phyloP scores from a whole-genome alignment of 2,797 vertebrate genomes.

The Echiichthys vipera region DNA sequence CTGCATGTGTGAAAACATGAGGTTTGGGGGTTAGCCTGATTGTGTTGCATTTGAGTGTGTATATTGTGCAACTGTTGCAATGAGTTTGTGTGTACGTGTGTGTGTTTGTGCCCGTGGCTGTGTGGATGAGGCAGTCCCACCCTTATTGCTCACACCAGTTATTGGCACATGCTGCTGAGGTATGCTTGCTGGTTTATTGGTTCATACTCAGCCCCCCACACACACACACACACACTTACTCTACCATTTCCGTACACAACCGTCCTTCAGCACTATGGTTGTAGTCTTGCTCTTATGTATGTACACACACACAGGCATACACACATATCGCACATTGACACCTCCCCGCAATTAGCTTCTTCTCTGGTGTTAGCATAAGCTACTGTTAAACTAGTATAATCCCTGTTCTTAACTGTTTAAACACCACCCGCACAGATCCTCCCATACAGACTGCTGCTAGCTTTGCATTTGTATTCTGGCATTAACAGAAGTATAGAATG shows the following conservation, averaged over 20 bases:
- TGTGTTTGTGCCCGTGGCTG: neutral
- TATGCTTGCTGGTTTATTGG: slow-evolving; percentile 42
- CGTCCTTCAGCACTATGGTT: neutral
- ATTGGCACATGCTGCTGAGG: slow-evolving; percentile 32
- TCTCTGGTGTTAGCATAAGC: slow-evolving; percentile 55
- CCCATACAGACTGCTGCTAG: slow-evolving; percentile 19
- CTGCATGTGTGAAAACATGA: slow-evolving; percentile 3
- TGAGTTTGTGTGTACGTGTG: neutral
- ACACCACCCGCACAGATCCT: slow-evolving; percentile 45
- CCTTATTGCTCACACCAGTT: slow-evolving; percentile 32
- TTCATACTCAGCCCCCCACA: slow-evolving; percentile 12
- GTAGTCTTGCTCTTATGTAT: neutral
- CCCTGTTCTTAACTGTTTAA: slow-evolving; percentile 60
- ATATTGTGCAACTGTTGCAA: slow-evolving; percentile 2
- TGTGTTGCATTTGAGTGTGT: slow-evolving; percentile 10
- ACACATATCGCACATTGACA: slow-evolving; percentile 32
- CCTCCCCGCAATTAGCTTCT: slow-evolving; percentile 61
- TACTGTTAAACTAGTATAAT: slow-evolving; percentile 57
- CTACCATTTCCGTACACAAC: slow-evolving; percentile 1
- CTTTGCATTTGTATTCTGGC: slow-evolving; percentile 38
- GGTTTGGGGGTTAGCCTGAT: slow-evolving; percentile 1
- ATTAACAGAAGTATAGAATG: neutral
- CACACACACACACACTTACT: slow-evolving; percentile 8
- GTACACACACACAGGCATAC: neutral
- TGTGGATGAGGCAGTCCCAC: neutral